Conservation (phyloP, 2,113 vertebrate species). For the Callionymus lyra region DNA sequence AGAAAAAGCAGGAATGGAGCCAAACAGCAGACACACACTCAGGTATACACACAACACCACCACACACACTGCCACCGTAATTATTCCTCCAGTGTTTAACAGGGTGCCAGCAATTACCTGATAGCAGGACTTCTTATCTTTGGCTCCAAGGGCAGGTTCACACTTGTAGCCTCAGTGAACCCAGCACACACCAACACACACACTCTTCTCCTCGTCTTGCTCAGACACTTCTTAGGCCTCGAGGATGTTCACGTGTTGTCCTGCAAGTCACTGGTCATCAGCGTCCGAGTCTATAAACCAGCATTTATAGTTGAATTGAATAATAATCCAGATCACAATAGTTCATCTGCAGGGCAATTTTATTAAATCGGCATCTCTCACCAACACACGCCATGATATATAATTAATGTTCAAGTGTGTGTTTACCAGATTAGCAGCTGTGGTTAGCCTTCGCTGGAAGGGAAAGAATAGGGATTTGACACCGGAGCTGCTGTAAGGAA, state of each 20-base stretch:
- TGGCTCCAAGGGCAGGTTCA: slow-evolving; percentile 46
- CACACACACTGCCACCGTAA: slow-evolving; percentile 41
- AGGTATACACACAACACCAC: slow-evolving; percentile 5
- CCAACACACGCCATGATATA: no score
- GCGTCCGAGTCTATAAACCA: no score
- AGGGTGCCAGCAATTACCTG: slow-evolving; percentile 63
- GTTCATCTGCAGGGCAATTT: no score
- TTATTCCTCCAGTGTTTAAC: slow-evolving; percentile 56
- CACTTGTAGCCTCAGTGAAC: slow-evolving; percentile 37
- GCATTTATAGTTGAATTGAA: no score
- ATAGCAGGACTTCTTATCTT: slow-evolving; percentile 55
- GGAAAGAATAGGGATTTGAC: no score
- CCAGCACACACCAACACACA: slow-evolving; percentile 1
- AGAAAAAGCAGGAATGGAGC: slow-evolving; percentile 16
- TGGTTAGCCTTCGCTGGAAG: no score
- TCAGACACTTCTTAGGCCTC: slow-evolving; percentile 19
- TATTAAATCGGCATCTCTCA: no score
- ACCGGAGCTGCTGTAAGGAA: no score
- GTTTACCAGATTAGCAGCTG: no score
- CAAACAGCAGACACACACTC: slow-evolving; percentile 3
- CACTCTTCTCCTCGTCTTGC: slow-evolving; percentile 12
- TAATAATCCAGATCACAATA: no score
- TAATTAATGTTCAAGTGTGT: no score
- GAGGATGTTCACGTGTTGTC: background rate
- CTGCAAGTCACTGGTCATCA: no score